Base-by-base conservation (phyloP, 2,888 invertebrate species). In the Atrina japonica region DNA sequence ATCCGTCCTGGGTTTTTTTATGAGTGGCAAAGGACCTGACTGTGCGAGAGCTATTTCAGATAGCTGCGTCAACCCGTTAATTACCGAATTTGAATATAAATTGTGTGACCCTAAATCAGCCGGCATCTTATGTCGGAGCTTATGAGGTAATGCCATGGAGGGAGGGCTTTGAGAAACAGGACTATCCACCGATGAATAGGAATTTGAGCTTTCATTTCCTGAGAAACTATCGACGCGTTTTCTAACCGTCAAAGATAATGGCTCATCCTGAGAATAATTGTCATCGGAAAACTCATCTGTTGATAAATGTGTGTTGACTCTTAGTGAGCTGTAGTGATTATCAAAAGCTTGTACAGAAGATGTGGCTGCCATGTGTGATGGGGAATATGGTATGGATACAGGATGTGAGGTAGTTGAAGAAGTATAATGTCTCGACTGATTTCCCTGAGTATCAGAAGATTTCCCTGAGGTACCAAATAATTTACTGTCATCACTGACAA, bases 11-110 rank as follows among this genome's bases (percentile, higher is more conserved):
- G 70, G 45, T 55, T 55, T 73, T 59, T 82, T 82, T n/a, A 80
- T 61, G 47, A 84, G 70, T 25, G 82, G 77, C 21, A 81, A 70
- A 21, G 85, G 78, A 52, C 78, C 79, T 45, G 83, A 79, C 29
- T 84, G 85, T 23, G 85, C 76, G 14, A 87, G 79, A 7, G 86
- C 84, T 25, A 86, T 78, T 60, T 87, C 87, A 2, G 86, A 86
- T 29, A 87, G 74, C 60, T 87, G 87, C 16, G 83, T 68, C 49
- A 86, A 77, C n/a, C 87, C 87, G 68, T 84, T 85, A 35, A 83
- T 64, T 70, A 78, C 83, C 2, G 78, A 73, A 43, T 71, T 73
- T 7, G 69, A 52, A 25, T 43, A 70, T 18, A 70, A 43, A 60
- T 66, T 49, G 18, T 66, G 30, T 35, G 58, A 55, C 43, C 43